Base-by-base conservation (phyloP, 2,113 vertebrate genomes). In the Pycnonotus jocosus region DNA sequence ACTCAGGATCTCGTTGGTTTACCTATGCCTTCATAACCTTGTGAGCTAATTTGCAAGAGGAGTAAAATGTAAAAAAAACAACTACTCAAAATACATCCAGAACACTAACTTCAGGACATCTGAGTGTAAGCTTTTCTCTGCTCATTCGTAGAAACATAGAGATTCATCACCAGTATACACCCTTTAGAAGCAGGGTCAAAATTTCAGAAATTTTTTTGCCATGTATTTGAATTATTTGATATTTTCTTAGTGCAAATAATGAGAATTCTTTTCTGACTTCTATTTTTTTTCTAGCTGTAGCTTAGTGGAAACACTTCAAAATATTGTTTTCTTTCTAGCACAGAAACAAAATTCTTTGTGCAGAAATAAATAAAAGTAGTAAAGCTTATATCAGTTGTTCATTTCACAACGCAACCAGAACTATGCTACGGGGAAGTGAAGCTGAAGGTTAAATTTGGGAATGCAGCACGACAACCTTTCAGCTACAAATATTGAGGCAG, bases 331-430 rank as follows among this genome's bases (percentile, higher is more conserved):
- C 53, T 62, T 90, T 83, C 89, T 91, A 53, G 30, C 31, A 6
- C 13, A 95, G 30, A 37, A 95, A 50, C 11, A 82, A 95, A n/a
- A 65, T 45, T 94, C 53, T 93, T 81, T 37, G 21, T 44, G 47
- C 44, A 72, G 47, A 88, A 92, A 45, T 10, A 73, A 88, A 61
- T 28, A 56, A 86, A 92, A 40, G n/a, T 38, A 76, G 13, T 47
- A 79, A 97, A 95, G 64, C 77, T 88, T 60, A 11, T 57, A 68
- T 92, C 77, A 93, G 87, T 88, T 74, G 61, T 62, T 95, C 86
- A 93, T 95, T 92, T 92, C 78, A 97, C 65, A 95, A 80, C 81
- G 90, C 62, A 93, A 93, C 93, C 86, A 92, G 86, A 96, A 68
- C 65, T 70, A 28, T 84, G 57, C 65, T 95, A 94, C 1, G 1